A percentile compares a stretch with the other conserved stretches of the same genome.
These are phyloP conservation scores for Trisateles emortualis DNA, from an alignment of 2,888 invertebrate genomes.

Conservation along the genomic window DNA sequence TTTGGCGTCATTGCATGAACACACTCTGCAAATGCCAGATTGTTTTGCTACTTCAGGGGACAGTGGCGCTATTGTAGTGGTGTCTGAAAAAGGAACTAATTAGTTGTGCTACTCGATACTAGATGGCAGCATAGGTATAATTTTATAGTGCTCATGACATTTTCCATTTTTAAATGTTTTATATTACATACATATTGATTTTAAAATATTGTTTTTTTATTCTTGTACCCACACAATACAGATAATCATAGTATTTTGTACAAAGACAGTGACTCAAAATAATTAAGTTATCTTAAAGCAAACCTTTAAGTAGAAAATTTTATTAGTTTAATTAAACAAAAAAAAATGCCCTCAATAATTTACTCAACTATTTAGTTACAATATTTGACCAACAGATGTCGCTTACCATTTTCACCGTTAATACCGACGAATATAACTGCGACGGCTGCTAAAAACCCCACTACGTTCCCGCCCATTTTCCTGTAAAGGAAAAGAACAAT, in stretches of 20 bases:
- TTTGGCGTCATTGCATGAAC: slow-evolving; percentile 78
- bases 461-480: slow-evolving; percentile 56
- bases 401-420: slow-evolving; percentile 48
- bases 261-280: no score
- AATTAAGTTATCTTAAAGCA: no score
- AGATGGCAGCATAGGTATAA: slow-evolving; percentile 52
- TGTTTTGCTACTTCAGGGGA: slow-evolving; percentile 50
- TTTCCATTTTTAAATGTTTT: no score
- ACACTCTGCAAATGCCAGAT: slow-evolving; percentile 84
- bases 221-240: no score
- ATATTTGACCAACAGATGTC: slow-evolving; percentile 50
- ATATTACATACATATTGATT: no score
- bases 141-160: not conserved
- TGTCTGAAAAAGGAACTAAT: slow-evolving; percentile 35
- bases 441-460: slow-evolving; percentile 42
- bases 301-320: not conserved
- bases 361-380: not conserved
- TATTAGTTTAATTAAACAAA: not conserved
- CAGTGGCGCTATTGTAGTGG: slow-evolving; percentile 26
- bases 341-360: no score
- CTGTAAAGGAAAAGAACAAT: no score
- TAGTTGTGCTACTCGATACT: slow-evolving; percentile 51
- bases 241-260: no score
- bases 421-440: slow-evolving; percentile 36
- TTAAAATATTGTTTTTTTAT: no score